Base-by-base conservation (phyloP, 64 coral and sea anemone species). In the Stichodactyla helianthus region DNA sequence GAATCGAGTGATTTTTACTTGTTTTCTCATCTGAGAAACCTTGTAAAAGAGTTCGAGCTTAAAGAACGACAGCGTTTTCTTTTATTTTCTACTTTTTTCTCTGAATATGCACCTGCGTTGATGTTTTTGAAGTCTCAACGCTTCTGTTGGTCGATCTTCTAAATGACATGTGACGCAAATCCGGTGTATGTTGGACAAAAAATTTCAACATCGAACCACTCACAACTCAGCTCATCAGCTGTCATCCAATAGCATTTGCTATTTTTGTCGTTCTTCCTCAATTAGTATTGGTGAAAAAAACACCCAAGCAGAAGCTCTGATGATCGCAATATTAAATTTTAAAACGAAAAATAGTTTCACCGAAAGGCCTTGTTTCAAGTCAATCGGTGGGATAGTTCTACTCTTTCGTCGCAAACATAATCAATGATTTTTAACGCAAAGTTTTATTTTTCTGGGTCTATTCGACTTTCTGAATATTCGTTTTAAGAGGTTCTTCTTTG, bases 251-350 rank as follows among this genome's bases (percentile, higher is more conserved):
- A 81, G 16, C 4, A 81, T 20, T 81, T 7, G 12, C 27, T 84
- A 60, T 84, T 84, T 84, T 63, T 14, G 25, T 60, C 83, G 44
- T 19, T 84, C 25, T 58, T 84, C 22, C 50, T 58, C 56, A 84
- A 57, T 84, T 81, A 57, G 23, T 59, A 84, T 84, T 59, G 7
- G 53, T 63, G 83, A 57, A 84, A 84, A 35, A 31, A 84, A 60
- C 83, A 61, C 83, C 83, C 83, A 8, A 35, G 56, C 54, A 58
- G 18, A 56, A n/a, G 19, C 20, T 51, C 35, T 16, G 67, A 82
- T 19, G 54, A 84, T 58, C 83, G 8, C 27, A 60, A 63, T 61
- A 84, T 84, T 84, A 84, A 84, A 31, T 84, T 84, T 84, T 84
- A 55, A 84, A 60, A 62, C 19, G 83, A 60, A 61, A 54, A 35